phyloP scores from a whole-genome alignment of 1,140 invertebrate species.

The Drosophila erecta region DNA sequence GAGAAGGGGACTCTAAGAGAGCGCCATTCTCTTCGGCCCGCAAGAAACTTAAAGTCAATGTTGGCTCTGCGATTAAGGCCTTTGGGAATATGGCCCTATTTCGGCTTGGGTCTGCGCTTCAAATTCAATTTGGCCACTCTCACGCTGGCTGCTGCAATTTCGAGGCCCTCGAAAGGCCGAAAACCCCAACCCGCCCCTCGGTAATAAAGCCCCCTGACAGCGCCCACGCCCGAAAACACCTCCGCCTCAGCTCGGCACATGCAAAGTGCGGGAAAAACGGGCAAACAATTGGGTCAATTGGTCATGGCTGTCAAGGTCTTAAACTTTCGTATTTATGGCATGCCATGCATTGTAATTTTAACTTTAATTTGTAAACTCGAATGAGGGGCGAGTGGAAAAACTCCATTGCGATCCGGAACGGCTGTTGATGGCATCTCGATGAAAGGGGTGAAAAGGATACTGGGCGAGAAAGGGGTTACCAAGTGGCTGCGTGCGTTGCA shows the following conservation, averaged over 20 bases:
- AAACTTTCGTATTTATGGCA: slow-evolving; percentile 77
- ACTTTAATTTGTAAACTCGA: slow-evolving; percentile 72
- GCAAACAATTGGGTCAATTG: slow-evolving; percentile 76
- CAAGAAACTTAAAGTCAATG: slow-evolving; percentile 20
- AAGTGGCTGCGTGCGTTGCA: slow-evolving; percentile 70
- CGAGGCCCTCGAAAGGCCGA: slow-evolving; percentile 15
- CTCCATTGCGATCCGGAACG: background rate
- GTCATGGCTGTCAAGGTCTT: slow-evolving; percentile 79
- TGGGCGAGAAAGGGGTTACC: background rate
- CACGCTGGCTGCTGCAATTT: slow-evolving; percentile 35
- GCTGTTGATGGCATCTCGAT: slow-evolving; percentile 46
- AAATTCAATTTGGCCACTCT: slow-evolving; percentile 72
- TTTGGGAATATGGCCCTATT: slow-evolving; percentile 46
- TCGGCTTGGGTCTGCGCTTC: slow-evolving; percentile 53
- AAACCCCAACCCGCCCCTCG: background rate
- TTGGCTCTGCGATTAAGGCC: slow-evolving; percentile 25
- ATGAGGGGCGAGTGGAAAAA: slow-evolving; percentile 4
- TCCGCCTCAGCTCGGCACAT: slow-evolving; percentile 35
- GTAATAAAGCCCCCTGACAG: background rate
- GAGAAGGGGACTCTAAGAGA: slow-evolving; percentile 2
- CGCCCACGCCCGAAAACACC: slow-evolving; percentile 36
- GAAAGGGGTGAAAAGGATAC: background rate
- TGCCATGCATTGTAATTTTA: slow-evolving; percentile 73
- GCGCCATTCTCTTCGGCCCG: slow-evolving; percentile 16
- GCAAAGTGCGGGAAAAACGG: slow-evolving; percentile 50